Conservation (phyloP, 64 coral and sea anemone species). For the Dendrophyllia cribrosa region DNA sequence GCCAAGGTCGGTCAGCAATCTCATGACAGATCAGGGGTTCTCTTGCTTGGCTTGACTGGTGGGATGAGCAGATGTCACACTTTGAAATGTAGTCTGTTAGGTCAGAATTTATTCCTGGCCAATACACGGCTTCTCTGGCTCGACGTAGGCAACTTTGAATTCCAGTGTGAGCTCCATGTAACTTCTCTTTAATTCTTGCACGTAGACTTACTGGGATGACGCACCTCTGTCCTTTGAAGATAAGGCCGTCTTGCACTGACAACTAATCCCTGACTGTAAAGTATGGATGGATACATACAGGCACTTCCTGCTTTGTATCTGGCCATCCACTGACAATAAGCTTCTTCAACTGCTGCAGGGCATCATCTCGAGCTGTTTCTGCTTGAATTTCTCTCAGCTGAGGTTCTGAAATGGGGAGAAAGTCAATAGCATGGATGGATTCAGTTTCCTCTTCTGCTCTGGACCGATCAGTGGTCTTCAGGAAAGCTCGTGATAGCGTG, state of each 20-base stretch:
- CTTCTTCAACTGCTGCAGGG: too few relatives aligned
- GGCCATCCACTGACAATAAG: too few relatives aligned
- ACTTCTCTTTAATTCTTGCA: background rate
- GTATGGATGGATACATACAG: too few relatives aligned
- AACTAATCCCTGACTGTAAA: background rate
- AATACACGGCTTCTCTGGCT: conserved; percentile 39
- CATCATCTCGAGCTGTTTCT: too few relatives aligned
- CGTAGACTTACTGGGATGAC: background rate
- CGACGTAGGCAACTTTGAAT: conserved; percentile 17
- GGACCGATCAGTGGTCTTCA: too few relatives aligned
- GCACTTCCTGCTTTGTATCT: too few relatives aligned
- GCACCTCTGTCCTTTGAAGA: background rate
- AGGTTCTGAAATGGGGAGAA: too few relatives aligned
- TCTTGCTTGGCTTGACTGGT: background rate
- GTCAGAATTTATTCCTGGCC: conserved; percentile 29
- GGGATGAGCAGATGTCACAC: conserved; percentile 8
- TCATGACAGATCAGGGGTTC: conserved; percentile 36
- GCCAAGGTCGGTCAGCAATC: conserved; percentile 17
- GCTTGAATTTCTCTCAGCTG: too few relatives aligned
- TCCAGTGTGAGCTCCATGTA: conserved; percentile 2
- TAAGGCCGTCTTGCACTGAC: conserved; percentile 3
- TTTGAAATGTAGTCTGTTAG: background rate
- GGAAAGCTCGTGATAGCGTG: too few relatives aligned
- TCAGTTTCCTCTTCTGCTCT: too few relatives aligned
- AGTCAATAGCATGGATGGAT: too few relatives aligned